Base-by-base conservation (phyloP, 1,140 invertebrate species). In the Cherax destructor region DNA sequence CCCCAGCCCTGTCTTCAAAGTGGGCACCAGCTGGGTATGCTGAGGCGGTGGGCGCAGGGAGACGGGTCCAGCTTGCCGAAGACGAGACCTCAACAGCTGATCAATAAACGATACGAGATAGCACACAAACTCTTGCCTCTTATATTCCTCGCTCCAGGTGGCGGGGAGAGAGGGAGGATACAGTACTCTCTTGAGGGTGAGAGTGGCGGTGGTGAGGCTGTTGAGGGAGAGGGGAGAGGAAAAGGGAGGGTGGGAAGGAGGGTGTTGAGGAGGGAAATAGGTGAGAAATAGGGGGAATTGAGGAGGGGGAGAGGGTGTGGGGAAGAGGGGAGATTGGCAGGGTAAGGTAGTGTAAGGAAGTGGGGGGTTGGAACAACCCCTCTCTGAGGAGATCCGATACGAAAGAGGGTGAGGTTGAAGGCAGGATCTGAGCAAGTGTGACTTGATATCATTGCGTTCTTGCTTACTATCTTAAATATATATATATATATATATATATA, bases 21-120 rank as follows among this genome's bases (percentile, higher is more conserved):
- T 56, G 52, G 52, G 52, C 9, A 56, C 52, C 9, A 56, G 52
- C 9, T 9, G 69, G 4, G 24, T n/a, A 21, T 24, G n/a, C 18
- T 30, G 11, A 30, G 69, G 5, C 16, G 21, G 21, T 9, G 80
- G 5, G 83, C 30, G 52, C 1, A 13, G 47, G 21, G 61, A 21
- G 83, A 52, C 6, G 11, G 61, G 61, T 65, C 61, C 61, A 21
- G 30, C 47, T 79, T 50, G 80, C 65, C 65, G 59, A 83, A 72
- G 85, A 76, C 21, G 69, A 83, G 87, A 83, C 79, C 80, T 89
- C 79, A 89, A 89, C 87, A 89, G 87, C 87, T 89, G 87, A 89
- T 89, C 87, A 89, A 89, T 89, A 89, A 61, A 74, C 74, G 87
- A 89, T 89, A 89, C 52, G 87, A 89, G 87, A 89, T 89, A 89